Evolutionary conservation across 1,140 invertebrate species (phyloP), one percentile per base, ranked within the genome.

Genomic region (Drosophila paulistorum): DNA sequence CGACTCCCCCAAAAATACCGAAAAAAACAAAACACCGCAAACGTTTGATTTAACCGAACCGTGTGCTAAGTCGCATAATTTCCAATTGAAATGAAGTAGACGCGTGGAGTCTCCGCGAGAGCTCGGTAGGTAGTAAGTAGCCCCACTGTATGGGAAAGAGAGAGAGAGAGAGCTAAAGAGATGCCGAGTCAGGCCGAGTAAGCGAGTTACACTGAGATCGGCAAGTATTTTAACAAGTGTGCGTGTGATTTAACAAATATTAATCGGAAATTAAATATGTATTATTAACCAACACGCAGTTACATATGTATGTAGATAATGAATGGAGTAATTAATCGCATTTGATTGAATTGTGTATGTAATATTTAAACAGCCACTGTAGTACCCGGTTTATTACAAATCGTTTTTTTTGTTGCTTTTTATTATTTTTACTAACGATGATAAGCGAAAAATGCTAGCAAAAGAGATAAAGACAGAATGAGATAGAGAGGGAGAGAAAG

Each of bases 51-150:
- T 30, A 48, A 23, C 55, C 54, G 54, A 69, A 79, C 69, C 83
- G 79, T 67, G 67, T 81, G 83, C 57, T 7, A 55, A 55, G 54
- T 64, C 37, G 65, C 58, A 64, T 70, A 70, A 71, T 86, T 86
- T 83, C 69, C 79, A 86, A 86, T 83, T 86, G 80, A 83, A 86
- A 87, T 83, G 76, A 86, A 86, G 84, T 83, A 65, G 68, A 65
- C 77, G 76, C 76, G 65, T 67, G 69, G 51, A 87, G 62, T 14
- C 42, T 67, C 70, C 54, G 59, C 79, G 65, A 72, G 65, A 61
- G 23, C 71, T 51, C 23, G 48, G 30, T 7, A 13, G 13, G 39
- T 20, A 35, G 30, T 30, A 30, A 6, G 5, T 30, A 30, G 45
- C 42, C 10, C 10, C 37, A 39, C 9, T 57, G 17, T 58, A n/a